Evolutionary conservation across 2,113 vertebrate species (phyloP), one percentile per base, ranked within the genome.

Genomic region (Eupsittula cactorum): DNA sequence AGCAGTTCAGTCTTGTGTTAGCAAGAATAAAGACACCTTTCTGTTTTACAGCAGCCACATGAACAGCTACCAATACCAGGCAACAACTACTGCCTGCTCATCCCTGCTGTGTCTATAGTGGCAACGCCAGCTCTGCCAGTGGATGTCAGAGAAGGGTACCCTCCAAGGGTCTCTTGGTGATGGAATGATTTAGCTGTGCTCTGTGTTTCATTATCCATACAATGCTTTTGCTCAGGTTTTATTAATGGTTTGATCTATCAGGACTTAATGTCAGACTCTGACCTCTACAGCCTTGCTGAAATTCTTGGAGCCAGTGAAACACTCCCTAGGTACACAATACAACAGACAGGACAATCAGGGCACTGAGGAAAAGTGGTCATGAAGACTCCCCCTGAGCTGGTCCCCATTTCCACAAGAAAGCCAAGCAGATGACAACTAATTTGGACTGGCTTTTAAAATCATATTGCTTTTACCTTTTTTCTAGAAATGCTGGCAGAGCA

Each of bases 241-340:
- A 44, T 52, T 37, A 35, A 46, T 41, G 16, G 23, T 63, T 84
- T 86, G 33, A 47, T 29, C 4, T 75, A 2, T 7, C 2, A 5
- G 74, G 65, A 41, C 41, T 23, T 74, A 14, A 8, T 63, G 4
- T 62, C 55, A 78, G 33, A 35, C 35, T 71, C 68, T 82, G 62
- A 78, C 8, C 2, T n/a, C 33, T 19, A 21, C n/a, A 82, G 35
- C 8, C 9, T 7, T 15, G 6, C 21, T 5, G 3, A 80, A 88
- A 39, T 33, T 65, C 55, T 44, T 44, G 41, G 60, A 81, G 20
- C 3, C 2, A 5, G 24, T 39, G 50, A 82, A 67, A 67, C 9
- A 6, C 12, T 77, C 7, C 9, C 2, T 13, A 63, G 21, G 13
- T 13, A 13, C 15, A 37, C 17, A 53, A 1, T 28, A 4, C 1